phyloP scores from a whole-genome alignment of 2,888 invertebrate species.

The Tetragonula carbonaria region DNA sequence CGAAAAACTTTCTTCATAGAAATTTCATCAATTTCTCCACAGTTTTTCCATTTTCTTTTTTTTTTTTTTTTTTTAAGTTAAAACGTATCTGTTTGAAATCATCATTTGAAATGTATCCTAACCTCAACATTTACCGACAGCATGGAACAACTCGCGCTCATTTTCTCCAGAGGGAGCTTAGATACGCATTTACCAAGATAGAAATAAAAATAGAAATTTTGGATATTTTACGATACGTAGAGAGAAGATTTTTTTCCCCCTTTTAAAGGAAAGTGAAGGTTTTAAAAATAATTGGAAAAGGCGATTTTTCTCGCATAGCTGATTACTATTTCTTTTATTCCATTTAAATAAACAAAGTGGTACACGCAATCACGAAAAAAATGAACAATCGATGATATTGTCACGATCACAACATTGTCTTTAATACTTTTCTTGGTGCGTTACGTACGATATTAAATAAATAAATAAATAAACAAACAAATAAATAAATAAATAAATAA shows the following conservation, averaged over 20 bases:
- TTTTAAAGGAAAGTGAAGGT: background rate
- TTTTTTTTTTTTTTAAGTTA: background rate
- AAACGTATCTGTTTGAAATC: background rate
- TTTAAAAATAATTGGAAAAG: background rate
- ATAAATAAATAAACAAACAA: conserved; percentile 55
- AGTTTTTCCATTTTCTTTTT: background rate
- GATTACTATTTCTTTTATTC: conserved; percentile 67
- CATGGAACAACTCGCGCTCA: conserved; percentile 23
- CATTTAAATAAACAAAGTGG: conserved; percentile 58
- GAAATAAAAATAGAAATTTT: background rate
- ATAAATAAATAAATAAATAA: conserved; percentile 66
- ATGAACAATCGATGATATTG: conserved; percentile 15
- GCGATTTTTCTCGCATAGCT: conserved; percentile 16
- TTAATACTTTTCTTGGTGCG: conserved; percentile 37
- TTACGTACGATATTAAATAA: conserved; percentile 36
- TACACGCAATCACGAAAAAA: conserved; percentile 21
- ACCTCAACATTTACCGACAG: conserved; percentile 60
- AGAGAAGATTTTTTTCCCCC: too few species aligned
- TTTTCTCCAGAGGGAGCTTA: conserved; percentile 59
- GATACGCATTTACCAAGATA: conserved; percentile 13
- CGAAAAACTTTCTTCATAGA: background rate
- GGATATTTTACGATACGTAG: background rate
- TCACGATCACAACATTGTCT: conserved; percentile 38
- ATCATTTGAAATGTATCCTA: background rate
- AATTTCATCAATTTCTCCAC: background rate